Conservation (phyloP, 2,797 vertebrate genomes). For the Pterois miles region DNA sequence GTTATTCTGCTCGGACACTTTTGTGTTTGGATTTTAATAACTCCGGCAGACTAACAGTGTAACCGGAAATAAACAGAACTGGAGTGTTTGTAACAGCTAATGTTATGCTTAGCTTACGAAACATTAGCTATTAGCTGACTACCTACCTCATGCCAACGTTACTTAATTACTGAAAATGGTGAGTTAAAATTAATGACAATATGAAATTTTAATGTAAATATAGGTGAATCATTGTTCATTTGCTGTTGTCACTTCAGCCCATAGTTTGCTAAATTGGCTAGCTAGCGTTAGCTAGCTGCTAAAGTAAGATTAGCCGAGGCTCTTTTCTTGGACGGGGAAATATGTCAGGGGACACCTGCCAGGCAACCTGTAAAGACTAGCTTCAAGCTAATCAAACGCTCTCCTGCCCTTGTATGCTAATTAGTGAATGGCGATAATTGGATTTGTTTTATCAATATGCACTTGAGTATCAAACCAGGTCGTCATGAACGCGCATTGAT, state of each 20-base stretch:
- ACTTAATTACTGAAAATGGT: background rate
- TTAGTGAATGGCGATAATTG: background rate
- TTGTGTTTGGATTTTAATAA: too few species aligned
- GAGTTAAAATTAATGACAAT: background rate
- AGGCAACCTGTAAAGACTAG: too few species aligned
- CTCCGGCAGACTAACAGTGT: background rate
- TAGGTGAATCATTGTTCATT: background rate
- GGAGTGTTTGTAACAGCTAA: background rate
- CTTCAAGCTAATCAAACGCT: background rate
- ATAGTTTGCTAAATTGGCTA: background rate
- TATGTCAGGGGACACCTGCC: background rate
- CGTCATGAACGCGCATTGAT: constrained; percentile 18
- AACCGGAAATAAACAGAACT: background rate
- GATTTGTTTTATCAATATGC: background rate
- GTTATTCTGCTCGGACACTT: background rate
- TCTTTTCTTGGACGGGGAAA: background rate
- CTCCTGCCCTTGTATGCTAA: background rate
- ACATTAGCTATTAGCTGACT: too few species aligned
- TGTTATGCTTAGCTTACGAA: too few species aligned
- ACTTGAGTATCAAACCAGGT: background rate
- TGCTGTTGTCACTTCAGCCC: background rate
- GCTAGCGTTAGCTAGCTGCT: background rate
- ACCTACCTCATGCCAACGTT: too few species aligned
- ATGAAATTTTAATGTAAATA: background rate
- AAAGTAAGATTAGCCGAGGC: background rate